A percentile compares a stretch with the other conserved stretches of the same genome.
These are phyloP conservation scores for Myrmecobius fasciatus DNA, from an alignment of 2,113 vertebrate species.

Conservation along the genomic window DNA sequence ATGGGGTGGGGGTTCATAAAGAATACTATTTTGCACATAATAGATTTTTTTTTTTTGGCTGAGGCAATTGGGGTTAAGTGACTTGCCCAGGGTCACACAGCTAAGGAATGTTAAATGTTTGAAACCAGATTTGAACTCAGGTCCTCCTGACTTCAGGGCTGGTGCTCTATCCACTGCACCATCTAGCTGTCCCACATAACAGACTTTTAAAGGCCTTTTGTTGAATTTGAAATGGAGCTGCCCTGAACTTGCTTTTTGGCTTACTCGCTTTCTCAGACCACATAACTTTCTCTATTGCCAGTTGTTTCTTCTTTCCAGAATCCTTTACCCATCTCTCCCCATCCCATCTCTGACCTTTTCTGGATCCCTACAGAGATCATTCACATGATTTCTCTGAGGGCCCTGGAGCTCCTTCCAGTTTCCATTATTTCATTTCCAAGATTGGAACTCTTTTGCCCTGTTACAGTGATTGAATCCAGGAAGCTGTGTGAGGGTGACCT, in stretches of 20 bases:
- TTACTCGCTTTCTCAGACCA: neutral
- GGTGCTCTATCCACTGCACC: no score
- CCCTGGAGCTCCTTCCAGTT: neutral
- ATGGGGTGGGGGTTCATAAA: neutral
- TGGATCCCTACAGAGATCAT: neutral
- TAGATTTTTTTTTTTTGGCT: no score
- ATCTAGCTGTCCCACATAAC: no score
- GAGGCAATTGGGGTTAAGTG: no score
- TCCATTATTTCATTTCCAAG: neutral
- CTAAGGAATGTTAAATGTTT: no score
- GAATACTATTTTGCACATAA: neutral
- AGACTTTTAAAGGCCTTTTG: neutral
- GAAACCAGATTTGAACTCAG: no score
- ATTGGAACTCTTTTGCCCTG: neutral
- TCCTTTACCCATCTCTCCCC: neutral
- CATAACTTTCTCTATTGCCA: neutral
- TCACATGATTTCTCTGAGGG: neutral
- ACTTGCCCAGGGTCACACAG: no score
- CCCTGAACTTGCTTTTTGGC: neutral
- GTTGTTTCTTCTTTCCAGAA: neutral
- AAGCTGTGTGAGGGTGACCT: neutral
- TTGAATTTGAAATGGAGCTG: neutral
- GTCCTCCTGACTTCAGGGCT: no score
- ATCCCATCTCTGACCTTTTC: rapidly evolving
- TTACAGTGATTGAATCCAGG: slow-evolving; percentile 10